Evolutionary conservation across 2,888 invertebrate genomes (phyloP).

Genomic region (Adineta ricciae): DNA sequence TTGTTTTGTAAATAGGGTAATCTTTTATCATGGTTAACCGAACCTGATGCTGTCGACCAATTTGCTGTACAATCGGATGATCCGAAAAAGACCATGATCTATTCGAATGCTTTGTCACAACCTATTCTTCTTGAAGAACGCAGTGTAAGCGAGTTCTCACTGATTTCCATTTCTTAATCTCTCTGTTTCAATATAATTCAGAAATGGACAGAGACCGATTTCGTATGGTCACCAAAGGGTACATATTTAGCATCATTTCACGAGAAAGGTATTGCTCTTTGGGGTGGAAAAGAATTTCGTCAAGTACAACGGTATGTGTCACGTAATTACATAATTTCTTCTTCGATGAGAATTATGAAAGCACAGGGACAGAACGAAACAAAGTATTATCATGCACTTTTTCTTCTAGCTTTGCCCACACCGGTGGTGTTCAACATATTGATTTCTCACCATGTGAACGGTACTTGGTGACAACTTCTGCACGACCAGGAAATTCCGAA

Average conservation of each 20-base stretch:
- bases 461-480: slow-evolving; percentile 44
- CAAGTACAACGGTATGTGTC: slow-evolving; percentile 51
- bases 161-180: slow-evolving; percentile 25
- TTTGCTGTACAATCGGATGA: slow-evolving; percentile 78
- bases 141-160: slow-evolving; percentile 45
- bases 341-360: too few relatives aligned
- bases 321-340: not conserved
- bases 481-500: slow-evolving; percentile 49
- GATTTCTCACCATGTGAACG: slow-evolving; percentile 96
- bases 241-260: slow-evolving; percentile 93
- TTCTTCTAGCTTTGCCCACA: slow-evolving; percentile 76
- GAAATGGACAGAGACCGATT: slow-evolving; percentile 90
- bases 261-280: slow-evolving; percentile 81
- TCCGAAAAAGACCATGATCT: slow-evolving; percentile 67
- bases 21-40: slow-evolving; percentile 70
- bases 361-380: not conserved
- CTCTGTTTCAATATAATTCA: slow-evolving; percentile 48
- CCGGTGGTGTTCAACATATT: slow-evolving; percentile 78
- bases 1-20: slow-evolving; percentile 57
- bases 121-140: slow-evolving; percentile 69
- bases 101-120: slow-evolving; percentile 79
- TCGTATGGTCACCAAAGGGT: slow-evolving; percentile 92
- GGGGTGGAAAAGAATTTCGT: slow-evolving; percentile 86
- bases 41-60: slow-evolving; percentile 90
- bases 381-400: slow-evolving; percentile 50